A percentile compares a stretch with the other conserved stretches of the same genome.
Conservation (phyloP, 2,797 vertebrate species). For the Channa striata region DNA sequence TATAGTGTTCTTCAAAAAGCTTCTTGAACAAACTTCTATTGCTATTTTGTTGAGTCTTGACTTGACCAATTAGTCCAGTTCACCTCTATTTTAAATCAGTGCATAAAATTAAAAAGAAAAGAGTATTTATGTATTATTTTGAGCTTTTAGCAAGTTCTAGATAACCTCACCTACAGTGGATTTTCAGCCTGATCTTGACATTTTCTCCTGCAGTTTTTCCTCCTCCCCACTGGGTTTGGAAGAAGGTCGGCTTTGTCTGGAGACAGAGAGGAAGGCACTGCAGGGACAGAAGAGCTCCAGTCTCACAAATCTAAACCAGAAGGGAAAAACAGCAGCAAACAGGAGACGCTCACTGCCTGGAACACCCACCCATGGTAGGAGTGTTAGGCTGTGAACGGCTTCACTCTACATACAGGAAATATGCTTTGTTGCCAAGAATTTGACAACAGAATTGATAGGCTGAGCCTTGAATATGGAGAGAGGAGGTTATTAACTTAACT, state of each 20-base stretch:
- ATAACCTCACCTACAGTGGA: constrained; percentile 9
- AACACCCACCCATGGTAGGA: constrained; percentile 90
- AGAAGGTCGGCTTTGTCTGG: constrained; percentile 74
- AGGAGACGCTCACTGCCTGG: constrained; percentile 92
- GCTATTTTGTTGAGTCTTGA: background rate
- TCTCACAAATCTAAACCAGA: constrained; percentile 91
- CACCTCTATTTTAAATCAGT: background rate
- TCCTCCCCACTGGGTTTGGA: constrained; percentile 70
- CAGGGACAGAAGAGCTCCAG: constrained; percentile 92
- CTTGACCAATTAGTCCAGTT: background rate
- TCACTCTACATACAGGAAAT: constrained; percentile 6
- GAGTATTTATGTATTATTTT: background rate
- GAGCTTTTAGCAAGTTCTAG: background rate
- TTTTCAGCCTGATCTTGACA: constrained; percentile 23
- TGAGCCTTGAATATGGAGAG: constrained; percentile 3
- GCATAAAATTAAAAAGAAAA: background rate
- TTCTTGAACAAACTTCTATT: background rate
- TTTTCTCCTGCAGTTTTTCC: constrained; percentile 66
- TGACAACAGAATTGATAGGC: constrained; percentile 20
- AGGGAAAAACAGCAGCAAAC: constrained; percentile 81
- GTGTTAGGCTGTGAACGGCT: constrained; percentile 34
- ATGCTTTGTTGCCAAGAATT: background rate
- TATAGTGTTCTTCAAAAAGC: background rate
- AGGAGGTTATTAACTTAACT: constrained; percentile 9
- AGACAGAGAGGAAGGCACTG: constrained; percentile 76